These are phyloP conservation scores for Centropus bengalensis DNA, from an alignment of 2,113 vertebrate species.

Conservation along the genomic window DNA sequence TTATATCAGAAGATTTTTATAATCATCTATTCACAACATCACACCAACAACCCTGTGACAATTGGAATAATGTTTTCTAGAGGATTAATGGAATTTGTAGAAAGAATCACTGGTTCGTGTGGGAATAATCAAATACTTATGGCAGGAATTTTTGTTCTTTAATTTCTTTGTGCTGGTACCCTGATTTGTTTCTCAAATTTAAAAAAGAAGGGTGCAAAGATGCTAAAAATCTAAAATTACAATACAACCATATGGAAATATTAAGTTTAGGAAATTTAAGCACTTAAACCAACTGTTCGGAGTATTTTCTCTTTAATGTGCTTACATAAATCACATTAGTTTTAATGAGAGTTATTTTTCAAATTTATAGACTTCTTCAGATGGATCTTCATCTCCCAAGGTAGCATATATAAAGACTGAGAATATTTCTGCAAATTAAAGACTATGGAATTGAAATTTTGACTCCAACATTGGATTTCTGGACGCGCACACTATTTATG, in stretches of 20 bases:
- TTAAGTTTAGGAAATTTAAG: conserved; percentile 40
- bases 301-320: conserved; percentile 53
- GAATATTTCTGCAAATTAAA: conserved; percentile 6
- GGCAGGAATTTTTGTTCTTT: conserved; percentile 13
- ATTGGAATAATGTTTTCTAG: conserved; percentile 14
- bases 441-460: background rate
- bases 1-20: background rate
- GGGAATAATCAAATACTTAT: conserved; percentile 49
- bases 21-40: conserved; percentile 3
- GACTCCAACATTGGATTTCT: background rate
- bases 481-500: background rate
- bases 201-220: conserved; percentile 5
- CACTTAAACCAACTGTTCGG: conserved; percentile 60
- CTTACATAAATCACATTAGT: conserved; percentile 60
- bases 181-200: conserved; percentile 65
- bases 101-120: conserved; percentile 12
- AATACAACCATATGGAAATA: conserved; percentile 61
- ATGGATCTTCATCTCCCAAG: conserved; percentile 46
- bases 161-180: conserved; percentile 43
- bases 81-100: conserved; percentile 22
- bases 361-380: conserved; percentile 55
- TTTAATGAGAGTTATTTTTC: conserved; percentile 62
- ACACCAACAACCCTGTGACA: conserved; percentile 27
- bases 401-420: background rate
- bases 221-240: conserved; percentile 57